These are phyloP conservation scores for Drosophila cracens DNA, from an alignment of 2,888 invertebrate species.

Conservation along the genomic window DNA sequence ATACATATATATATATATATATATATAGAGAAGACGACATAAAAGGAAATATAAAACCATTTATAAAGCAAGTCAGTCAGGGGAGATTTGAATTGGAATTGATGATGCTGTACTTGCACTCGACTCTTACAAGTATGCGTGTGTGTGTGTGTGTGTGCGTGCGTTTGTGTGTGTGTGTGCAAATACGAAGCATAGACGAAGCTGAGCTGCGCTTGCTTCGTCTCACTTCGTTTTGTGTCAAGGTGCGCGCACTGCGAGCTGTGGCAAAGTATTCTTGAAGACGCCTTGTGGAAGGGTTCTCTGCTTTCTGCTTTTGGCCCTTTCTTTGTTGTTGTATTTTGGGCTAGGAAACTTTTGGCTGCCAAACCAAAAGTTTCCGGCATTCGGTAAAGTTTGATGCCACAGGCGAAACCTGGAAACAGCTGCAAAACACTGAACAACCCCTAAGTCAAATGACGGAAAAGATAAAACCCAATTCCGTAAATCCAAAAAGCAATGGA, in stretches of 20 bases:
- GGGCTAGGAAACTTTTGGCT: slow-evolving; percentile 63
- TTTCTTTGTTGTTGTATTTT: slow-evolving; percentile 6
- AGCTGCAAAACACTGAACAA: slow-evolving; percentile 63
- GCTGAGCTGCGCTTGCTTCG: slow-evolving; percentile 49
- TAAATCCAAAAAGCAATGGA: slow-evolving; percentile 45
- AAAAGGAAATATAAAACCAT: slow-evolving; percentile 81
- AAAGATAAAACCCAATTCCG: slow-evolving; percentile 67
- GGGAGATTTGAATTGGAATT: slow-evolving; percentile 80
- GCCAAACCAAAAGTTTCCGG: slow-evolving; percentile 70
- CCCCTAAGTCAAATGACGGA: slow-evolving; percentile 59
- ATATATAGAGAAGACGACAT: slow-evolving; percentile 52
- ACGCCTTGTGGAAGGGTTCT: slow-evolving; percentile 70
- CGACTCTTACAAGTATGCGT: slow-evolving; percentile 51
- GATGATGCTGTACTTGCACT: slow-evolving; percentile 78
- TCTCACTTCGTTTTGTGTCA: slow-evolving; percentile 65
- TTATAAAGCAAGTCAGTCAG: slow-evolving; percentile 80
- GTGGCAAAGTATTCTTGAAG: slow-evolving; percentile 62
- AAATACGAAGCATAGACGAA: slow-evolving; percentile 69
- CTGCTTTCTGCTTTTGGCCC: slow-evolving; percentile 4
- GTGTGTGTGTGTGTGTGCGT: slow-evolving; percentile 17
- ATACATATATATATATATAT: background rate
- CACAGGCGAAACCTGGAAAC: slow-evolving; percentile 44
- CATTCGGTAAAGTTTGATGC: slow-evolving; percentile 55
- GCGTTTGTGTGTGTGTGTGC: slow-evolving; percentile 24
- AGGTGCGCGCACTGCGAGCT: slow-evolving; percentile 44